These are phyloP conservation scores for Sandelia bainsii DNA, from an alignment of 2,797 vertebrate species.

Conservation along the genomic window DNA sequence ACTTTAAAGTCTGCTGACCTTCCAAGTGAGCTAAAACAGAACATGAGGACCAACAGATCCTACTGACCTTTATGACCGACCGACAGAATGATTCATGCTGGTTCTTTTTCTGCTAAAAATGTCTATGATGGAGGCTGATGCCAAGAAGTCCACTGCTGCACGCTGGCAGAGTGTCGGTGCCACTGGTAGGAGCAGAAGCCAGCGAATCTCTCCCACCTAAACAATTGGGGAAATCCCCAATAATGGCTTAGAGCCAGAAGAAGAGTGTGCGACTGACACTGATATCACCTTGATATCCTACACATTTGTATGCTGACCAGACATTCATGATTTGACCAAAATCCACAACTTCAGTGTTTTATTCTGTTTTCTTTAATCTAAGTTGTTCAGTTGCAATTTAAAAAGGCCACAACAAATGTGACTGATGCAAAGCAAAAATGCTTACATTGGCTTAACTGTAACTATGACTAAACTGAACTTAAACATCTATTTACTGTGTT, in stretches of 20 bases:
- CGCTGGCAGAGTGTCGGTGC: slow-evolving; percentile 29
- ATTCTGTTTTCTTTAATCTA: not conserved
- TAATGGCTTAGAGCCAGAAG: slow-evolving; percentile 27
- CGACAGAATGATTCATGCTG: slow-evolving; percentile 35
- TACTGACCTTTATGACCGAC: slow-evolving; percentile 52
- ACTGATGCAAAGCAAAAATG: not conserved
- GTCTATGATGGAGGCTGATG: slow-evolving; percentile 19
- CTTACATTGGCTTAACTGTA: not conserved
- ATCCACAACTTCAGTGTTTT: not conserved
- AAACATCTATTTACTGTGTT: not conserved
- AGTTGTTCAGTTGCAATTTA: not conserved
- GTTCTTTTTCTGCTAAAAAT: slow-evolving; percentile 31
- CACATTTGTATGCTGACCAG: not conserved
- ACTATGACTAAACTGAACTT: not conserved
- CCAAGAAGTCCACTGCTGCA: slow-evolving; percentile 38
- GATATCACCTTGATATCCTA: not conserved
- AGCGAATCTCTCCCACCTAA: slow-evolving; percentile 25
- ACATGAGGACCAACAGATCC: slow-evolving; percentile 40
- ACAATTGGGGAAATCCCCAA: slow-evolving; percentile 55
- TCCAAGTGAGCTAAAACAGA: slow-evolving; percentile 49
- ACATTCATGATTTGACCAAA: not conserved
- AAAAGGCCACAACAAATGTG: not conserved
- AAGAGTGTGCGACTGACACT: slow-evolving; percentile 7
- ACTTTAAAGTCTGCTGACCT: slow-evolving; percentile 60
- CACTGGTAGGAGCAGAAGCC: slow-evolving; percentile 26